These are phyloP conservation scores for Thyatira batis DNA, from an alignment of 2,888 invertebrate genomes.

Conservation along the genomic window DNA sequence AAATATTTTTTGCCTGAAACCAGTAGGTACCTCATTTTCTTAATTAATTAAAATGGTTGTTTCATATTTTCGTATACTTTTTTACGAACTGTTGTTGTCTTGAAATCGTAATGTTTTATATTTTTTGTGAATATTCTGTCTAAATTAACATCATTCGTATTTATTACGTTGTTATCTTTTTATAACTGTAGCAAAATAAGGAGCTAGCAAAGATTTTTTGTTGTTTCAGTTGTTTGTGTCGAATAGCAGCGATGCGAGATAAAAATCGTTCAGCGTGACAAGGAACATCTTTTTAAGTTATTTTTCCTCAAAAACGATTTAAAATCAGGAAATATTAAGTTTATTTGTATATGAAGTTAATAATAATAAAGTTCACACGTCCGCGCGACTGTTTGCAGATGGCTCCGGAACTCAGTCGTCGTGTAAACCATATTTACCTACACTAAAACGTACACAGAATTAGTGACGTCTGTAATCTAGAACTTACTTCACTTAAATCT, in stretches of 20 bases:
- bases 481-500: too few species aligned
- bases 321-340: constrained; percentile 8
- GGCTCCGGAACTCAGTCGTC: constrained; percentile 4
- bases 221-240: too few species aligned
- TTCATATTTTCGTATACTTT: not conserved
- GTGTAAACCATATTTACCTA: constrained; percentile 4
- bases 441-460: not conserved
- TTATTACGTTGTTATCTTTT: too few species aligned
- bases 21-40: not conserved
- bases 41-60: not conserved
- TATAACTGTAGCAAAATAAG: too few species aligned
- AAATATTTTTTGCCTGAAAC: not conserved
- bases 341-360: not conserved
- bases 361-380: constrained; percentile 8
- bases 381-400: constrained; percentile 2
- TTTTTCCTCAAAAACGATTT: not conserved
- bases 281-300: constrained; percentile 1
- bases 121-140: not conserved
- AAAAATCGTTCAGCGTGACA: not conserved
- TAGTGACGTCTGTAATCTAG: not conserved
- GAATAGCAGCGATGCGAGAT: too few species aligned
- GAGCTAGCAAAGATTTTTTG: too few species aligned
- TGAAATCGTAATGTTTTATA: not conserved
- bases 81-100: not conserved
- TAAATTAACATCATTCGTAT: too few species aligned